Evolutionary conservation across 2,888 invertebrate species (phyloP), one percentile per base, ranked within the genome.

Genomic region (Spodoptera littoralis): DNA sequence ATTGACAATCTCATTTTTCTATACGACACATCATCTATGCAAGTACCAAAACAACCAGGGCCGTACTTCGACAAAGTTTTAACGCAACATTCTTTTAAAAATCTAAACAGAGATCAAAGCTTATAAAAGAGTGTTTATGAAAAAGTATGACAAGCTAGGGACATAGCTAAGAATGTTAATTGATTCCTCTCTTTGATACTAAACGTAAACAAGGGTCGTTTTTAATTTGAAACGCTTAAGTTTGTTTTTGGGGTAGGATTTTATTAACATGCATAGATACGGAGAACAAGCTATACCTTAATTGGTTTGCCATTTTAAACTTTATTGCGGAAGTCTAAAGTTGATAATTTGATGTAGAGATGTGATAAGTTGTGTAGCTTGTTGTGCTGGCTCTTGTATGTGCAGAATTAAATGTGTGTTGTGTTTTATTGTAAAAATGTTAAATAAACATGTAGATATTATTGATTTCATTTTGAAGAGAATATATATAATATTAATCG

Each of bases 161-260:
- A 84, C 84, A 84, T 81, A 86, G 82, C 77, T 65, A 77, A 82
- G 82, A 82, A 82, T 81, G 76, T 90, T 90, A 90, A 90, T 90
- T 90, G 86, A 84, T 82, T 36, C 77, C 72, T 64, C 84, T 86
- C 89, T 88, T 85, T 87, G 88, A 89, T 88, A 89, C 86, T 79
- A 82, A 83, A 79, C 73, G 82, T 90, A 89, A 89, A 90, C 88
- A 89, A 76, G 87, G 89, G 90, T 86, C 80, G 75, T 83, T 88
- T 89, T 89, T 88, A 89, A 89, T 89, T 89, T 88, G 82, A 81
- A 82, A 82, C 76, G 75, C 78, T 74, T 76, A 79, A 81, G 76
- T 77, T 81, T 81, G 66, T 71, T 75, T 72, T 52, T 59, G 24
- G 44, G 65, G 61, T 46, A 72, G 72, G 62, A 75, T 82, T 79